Percentiles rank a stretch among this genome's conserved stretches.
phyloP scores from a whole-genome alignment of 2,113 vertebrate genomes.

The Hystrix brachyura region DNA sequence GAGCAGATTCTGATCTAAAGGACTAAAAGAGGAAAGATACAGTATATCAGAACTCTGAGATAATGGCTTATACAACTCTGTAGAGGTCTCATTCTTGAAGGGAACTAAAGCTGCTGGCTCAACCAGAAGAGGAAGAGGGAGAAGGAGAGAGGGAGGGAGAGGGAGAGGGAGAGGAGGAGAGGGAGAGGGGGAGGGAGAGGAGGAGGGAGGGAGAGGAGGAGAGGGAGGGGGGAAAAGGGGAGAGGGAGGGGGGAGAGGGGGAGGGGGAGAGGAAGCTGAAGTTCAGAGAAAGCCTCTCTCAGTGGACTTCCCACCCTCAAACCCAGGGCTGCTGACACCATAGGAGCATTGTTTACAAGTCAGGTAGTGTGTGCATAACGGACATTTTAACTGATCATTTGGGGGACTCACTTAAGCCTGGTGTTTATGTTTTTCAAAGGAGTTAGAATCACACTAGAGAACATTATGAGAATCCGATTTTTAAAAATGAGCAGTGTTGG shows the following conservation, averaged over 20 bases:
- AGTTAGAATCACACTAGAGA: not conserved
- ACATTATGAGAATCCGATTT: not conserved
- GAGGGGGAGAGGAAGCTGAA: not conserved
- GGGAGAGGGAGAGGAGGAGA: no score
- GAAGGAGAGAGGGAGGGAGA: no score
- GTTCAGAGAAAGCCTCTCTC: not conserved
- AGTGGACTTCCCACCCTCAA: not conserved
- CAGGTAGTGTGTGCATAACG: not conserved
- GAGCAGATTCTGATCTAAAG: slow-evolving; percentile 45
- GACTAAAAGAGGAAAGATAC: not conserved
- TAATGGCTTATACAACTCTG: not conserved
- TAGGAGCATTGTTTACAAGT: not conserved
- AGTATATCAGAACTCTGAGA: not conserved
- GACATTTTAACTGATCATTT: not conserved
- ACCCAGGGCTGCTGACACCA: not conserved
- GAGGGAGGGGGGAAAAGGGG: no score
- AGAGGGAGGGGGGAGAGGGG: no score
- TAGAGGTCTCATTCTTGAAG: not conserved
- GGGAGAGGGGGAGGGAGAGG: not conserved
- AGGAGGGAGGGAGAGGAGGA: no score
- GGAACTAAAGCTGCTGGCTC: not conserved
- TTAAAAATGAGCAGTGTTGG: not conserved
- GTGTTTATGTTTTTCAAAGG: not conserved
- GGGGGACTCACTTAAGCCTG: not conserved
- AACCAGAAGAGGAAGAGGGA: not conserved